Percentiles rank a stretch among this genome's conserved stretches.
These are phyloP conservation scores for Acrossocheilus fasciatus DNA, from an alignment of 2,797 vertebrate species.

Conservation along the genomic window DNA sequence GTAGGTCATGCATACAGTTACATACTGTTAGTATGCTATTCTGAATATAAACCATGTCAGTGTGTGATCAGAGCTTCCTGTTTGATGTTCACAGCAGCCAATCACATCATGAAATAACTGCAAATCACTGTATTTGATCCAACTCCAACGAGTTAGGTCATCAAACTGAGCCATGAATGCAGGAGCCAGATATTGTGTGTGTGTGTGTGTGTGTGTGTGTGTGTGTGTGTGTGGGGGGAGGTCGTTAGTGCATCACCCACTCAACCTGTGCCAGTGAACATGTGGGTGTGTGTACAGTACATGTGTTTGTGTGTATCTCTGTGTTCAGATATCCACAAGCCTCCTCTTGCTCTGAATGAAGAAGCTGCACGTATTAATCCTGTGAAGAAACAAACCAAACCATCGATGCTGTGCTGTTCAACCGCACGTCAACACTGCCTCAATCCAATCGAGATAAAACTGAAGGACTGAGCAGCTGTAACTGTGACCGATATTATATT, in stretches of 20 bases:
- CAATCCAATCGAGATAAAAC: conserved; percentile 63
- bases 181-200: neutral
- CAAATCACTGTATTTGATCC: conserved; percentile 42
- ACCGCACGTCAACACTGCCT: conserved; percentile 70
- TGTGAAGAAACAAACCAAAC: conserved; percentile 53
- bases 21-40: neutral
- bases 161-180: conserved; percentile 43
- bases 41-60: neutral
- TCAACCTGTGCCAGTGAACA: conserved; percentile 14
- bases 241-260: conserved; percentile 14
- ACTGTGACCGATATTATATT: conserved; percentile 74
- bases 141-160: conserved; percentile 19
- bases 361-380: conserved; percentile 30
- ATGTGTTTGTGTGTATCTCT: conserved; percentile 20
- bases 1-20: neutral
- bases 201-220: conserved; percentile 1
- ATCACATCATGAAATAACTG: neutral
- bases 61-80: conserved; percentile 20
- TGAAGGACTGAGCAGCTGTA: conserved; percentile 66
- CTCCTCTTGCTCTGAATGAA: conserved; percentile 52
- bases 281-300: conserved; percentile 27
- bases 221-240: neutral
- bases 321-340: conserved; percentile 35
- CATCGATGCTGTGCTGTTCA: conserved; percentile 66
- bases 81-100: conserved; percentile 31